Evolutionary conservation across 2,797 vertebrate species (phyloP), one percentile per base, ranked within the genome.

Genomic region (Alauda arvensis): DNA sequence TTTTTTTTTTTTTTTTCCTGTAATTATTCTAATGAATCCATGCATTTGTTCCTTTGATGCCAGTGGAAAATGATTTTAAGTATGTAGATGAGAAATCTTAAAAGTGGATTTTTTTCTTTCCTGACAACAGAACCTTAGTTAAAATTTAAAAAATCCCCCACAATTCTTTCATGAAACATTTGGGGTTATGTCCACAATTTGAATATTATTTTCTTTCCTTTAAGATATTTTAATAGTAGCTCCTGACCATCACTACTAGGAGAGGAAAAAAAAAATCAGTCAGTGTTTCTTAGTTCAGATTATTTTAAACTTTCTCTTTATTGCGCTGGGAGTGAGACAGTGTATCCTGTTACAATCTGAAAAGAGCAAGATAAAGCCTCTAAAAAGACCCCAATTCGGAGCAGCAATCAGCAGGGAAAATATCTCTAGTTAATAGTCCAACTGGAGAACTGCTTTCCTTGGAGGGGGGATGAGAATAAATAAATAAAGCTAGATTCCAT

Each of bases 11-110:
- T 10, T 55, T 42, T 40, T 48, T 17, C 40, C 40, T 42, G 40
- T 86, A 90, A 90, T 92, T 94, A 92, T 92, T 94, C 88, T 91
- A 93, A 83, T 84, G 84, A 96, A 88, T 91, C 86, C 65, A 74
- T 81, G 72, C 51, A 46, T 92, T 92, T 83, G 61, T 72, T 87
- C 45, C 69, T 91, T 85, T 96, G 83, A 78, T 91, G 92, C 75
- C 91, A 72, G 61, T 51, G 49, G 39, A 92, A 93, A 91, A 90
- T 77, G 9, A 69, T 92, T 96, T 96, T 88, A 92, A 89, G 67
- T 74, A 95, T 87, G 85, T 80, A 93, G 93, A 83, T 92, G 70
- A 68, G 69, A 87, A 95, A 93, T 93, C 84, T 89, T 95, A 85
- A 94, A 96, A 94, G 81, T 63, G 1, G 61, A 57, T 75, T 53